Evolutionary conservation across 1,140 invertebrate species (phyloP).

Genomic region (Papilio helenus): DNA sequence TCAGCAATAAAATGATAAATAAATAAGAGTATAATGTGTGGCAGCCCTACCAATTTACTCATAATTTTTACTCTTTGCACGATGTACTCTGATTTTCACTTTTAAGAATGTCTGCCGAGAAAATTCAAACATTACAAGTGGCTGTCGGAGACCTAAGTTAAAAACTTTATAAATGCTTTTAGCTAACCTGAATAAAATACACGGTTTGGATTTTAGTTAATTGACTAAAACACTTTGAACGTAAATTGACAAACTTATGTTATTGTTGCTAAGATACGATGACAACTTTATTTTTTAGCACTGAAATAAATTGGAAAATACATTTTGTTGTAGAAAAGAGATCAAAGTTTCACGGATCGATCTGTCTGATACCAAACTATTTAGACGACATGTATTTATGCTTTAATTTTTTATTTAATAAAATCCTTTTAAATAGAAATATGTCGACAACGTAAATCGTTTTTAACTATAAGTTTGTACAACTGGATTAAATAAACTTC

Average conservation of each 20-base stretch:
- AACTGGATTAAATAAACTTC: not conserved
- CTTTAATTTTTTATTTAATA: too few relatives aligned
- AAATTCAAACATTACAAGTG: slow-evolving; percentile 8
- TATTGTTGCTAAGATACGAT: not conserved
- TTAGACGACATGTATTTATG: too few relatives aligned
- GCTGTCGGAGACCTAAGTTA: not conserved
- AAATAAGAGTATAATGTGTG: not conserved
- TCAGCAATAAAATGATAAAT: not conserved
- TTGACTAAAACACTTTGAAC: not conserved
- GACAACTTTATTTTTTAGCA: not conserved
- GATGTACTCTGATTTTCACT: slow-evolving; percentile 16
- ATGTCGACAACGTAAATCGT: too few relatives aligned
- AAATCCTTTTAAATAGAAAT: too few relatives aligned
- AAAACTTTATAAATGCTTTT: slow-evolving; percentile 16
- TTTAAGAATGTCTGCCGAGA: slow-evolving; percentile 13
- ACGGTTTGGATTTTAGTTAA: slow-evolving; percentile 8
- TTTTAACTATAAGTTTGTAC: too few relatives aligned
- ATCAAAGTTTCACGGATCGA: not conserved
- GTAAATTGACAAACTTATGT: not conserved
- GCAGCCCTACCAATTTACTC: slow-evolving; percentile 2
- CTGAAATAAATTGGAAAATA: not conserved
- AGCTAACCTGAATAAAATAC: slow-evolving; percentile 8
- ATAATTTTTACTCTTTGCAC: slow-evolving; percentile 20
- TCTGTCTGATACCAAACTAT: not conserved
- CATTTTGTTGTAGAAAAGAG: not conserved